These are phyloP conservation scores for Centrocercus urophasianus DNA, from an alignment of 2,113 vertebrate genomes.

Conservation along the genomic window DNA sequence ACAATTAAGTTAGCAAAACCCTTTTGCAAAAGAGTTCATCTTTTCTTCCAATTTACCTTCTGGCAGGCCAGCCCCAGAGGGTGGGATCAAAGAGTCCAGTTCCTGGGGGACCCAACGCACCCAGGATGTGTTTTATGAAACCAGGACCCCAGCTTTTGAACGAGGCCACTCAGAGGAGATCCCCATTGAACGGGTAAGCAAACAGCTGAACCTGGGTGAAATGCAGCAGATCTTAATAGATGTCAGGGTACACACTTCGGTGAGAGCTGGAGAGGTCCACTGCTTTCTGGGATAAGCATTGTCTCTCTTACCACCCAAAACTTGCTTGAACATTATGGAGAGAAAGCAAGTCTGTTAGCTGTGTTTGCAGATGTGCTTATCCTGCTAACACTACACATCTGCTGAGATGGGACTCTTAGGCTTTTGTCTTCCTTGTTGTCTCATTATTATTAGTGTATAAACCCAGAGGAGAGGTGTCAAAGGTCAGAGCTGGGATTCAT, in stretches of 20 bases:
- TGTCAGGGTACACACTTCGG: background rate
- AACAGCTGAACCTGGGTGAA: background rate
- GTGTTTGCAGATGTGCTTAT: rapidly evolving
- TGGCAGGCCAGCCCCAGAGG: conserved; percentile 79
- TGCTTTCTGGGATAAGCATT: background rate
- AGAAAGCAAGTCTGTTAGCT: background rate
- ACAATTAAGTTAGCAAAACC: background rate
- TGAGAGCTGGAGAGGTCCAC: background rate
- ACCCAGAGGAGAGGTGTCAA: background rate
- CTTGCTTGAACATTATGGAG: background rate
- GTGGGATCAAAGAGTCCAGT: conserved; percentile 83
- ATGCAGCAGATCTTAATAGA: background rate
- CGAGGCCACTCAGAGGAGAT: conserved; percentile 87
- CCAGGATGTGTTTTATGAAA: conserved; percentile 79
- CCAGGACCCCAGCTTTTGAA: conserved; percentile 77
- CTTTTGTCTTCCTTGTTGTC: background rate
- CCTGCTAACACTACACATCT: background rate
- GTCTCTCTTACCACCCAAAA: background rate
- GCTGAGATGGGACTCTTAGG: background rate
- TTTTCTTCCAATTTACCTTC: background rate
- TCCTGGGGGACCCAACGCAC: conserved; percentile 88
- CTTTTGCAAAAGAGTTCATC: background rate
- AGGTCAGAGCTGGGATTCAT: background rate
- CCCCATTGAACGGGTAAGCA: conserved; percentile 69
- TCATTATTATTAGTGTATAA: background rate